These are phyloP conservation scores for Achatina immaculata DNA, from an alignment of 1,140 invertebrate species.

Conservation along the genomic window DNA sequence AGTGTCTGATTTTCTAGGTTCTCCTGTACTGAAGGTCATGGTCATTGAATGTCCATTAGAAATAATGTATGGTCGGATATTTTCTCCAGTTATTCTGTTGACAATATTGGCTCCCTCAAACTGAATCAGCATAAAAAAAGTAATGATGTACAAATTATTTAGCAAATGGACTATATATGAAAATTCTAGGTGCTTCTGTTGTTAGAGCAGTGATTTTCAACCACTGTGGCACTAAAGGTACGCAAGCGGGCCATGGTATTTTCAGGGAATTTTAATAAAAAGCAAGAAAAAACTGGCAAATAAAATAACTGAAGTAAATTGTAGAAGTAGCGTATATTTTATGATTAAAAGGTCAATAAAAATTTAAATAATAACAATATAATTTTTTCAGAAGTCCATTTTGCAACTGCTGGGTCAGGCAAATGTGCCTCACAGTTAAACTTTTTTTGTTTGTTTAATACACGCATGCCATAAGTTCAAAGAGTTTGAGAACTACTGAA, in stretches of 20 bases:
- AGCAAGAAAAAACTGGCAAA: background rate
- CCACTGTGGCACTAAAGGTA: background rate
- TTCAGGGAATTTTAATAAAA: background rate
- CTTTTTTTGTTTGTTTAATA: no score
- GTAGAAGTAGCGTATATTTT: no score
- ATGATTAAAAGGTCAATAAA: no score
- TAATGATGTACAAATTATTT: background rate
- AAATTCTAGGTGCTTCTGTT: background rate
- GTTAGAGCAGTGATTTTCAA: background rate
- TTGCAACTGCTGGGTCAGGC: no score
- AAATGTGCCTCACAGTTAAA: no score
- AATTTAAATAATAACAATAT: no score
- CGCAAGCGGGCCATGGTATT: background rate
- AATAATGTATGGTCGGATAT: conserved; percentile 1
- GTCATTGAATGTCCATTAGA: background rate
- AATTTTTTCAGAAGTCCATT: no score
- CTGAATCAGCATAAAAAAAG: background rate
- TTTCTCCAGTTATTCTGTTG: background rate
- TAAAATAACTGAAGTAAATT: background rate
- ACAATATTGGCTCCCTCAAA: conserved; percentile 14
- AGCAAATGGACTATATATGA: background rate
- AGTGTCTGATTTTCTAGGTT: no score
- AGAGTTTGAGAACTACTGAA: no score
- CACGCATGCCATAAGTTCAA: no score
- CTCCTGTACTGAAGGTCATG: conserved; percentile 12